Base-by-base conservation (phyloP, 2,797 vertebrate genomes). In the Serranus cabrilla region DNA sequence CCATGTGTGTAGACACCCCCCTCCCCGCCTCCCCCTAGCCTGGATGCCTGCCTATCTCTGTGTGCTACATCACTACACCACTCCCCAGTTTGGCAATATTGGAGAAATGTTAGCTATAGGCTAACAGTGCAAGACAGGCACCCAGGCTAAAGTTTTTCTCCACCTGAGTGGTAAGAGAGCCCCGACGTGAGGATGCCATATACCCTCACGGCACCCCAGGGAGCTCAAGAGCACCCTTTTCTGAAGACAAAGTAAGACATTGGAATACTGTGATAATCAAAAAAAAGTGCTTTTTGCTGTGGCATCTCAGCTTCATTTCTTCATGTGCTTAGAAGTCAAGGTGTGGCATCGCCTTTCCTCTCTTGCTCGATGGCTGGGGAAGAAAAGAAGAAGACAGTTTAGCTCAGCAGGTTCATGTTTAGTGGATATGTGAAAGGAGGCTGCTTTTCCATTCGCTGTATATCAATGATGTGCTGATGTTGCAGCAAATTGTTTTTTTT, bases 301-400 rank as follows among this genome's bases (percentile, higher is more conserved):
- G 86, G 86, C 91, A 90, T 93, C 84, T 87, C 86, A 87, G 92
- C 91, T 88, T 86, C 83, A 78, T 78, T 73, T 85, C 86, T 68
- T 90, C 82, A 1, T 89, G 81, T 87, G 89, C 86, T 92, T 55
- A 62, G 69, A 72, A 86, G 84, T 95, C 92, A 96, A 85, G 94
- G 94, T 68, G 94, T 94, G 87, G 93, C 93, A 39, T 96, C 95
- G 66, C 94, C 95, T 94, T 95, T 96, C 89, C 95, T 94, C 85
- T 96, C 95, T 79, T 96, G 95, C 79, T 96, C 95, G 21, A 96
- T 96, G 74, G 94, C 95, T 96, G 92, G 17, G 89, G 91, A 65
- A 75, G 61, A 84, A 65, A 47, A 85, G 52, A 52, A 46, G 17
- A 40, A 58, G 46, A 81, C 0, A 56, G 17, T 4, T 59, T 61